A percentile compares a stretch with the other conserved stretches of the same genome.
Conservation (phyloP, 2,888 invertebrate genomes). For the Cancer borealis region DNA sequence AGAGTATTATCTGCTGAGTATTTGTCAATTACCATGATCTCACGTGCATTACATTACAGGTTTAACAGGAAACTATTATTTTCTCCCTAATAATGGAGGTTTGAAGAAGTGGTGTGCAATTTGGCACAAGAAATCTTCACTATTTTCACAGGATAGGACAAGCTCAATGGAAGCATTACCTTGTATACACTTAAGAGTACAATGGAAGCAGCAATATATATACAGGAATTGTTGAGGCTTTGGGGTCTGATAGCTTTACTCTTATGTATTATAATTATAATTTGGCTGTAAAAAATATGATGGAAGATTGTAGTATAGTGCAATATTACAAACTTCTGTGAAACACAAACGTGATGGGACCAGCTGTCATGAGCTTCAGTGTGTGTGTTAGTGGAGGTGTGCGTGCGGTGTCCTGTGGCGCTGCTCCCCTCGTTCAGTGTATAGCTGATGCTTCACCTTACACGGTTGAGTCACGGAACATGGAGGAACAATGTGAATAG, state of each 20-base stretch:
- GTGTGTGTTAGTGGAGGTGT: constrained; percentile 54
- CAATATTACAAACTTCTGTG: constrained; percentile 68
- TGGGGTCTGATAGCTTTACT: constrained; percentile 66
- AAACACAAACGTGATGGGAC: constrained; percentile 71
- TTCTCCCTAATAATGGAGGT: not conserved
- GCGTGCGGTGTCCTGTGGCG: constrained; percentile 6
- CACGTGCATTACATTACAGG: constrained; percentile 33
- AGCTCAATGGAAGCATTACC: constrained; percentile 71
- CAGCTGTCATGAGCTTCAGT: constrained; percentile 68
- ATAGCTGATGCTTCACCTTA: constrained; percentile 53
- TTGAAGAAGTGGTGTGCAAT: constrained; percentile 36
- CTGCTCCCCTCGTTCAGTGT: constrained; percentile 43
- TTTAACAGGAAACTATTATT: constrained; percentile 42
- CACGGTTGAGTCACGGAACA: constrained; percentile 46
- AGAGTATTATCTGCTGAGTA: constrained; percentile 14
- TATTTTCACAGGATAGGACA: constrained; percentile 51
- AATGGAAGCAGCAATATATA: constrained; percentile 70
- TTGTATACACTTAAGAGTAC: constrained; percentile 68
- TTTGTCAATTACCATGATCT: constrained; percentile 42
- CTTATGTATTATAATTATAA: constrained; percentile 50
- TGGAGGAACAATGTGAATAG: constrained; percentile 66
- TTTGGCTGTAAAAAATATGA: constrained; percentile 48
- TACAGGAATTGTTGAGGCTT: constrained; percentile 61
- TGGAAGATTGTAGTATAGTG: constrained; percentile 63
- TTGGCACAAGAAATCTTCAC: constrained; percentile 47